Base-by-base conservation (phyloP, 2,888 invertebrate genomes). In the Coelinius sp. region DNA sequence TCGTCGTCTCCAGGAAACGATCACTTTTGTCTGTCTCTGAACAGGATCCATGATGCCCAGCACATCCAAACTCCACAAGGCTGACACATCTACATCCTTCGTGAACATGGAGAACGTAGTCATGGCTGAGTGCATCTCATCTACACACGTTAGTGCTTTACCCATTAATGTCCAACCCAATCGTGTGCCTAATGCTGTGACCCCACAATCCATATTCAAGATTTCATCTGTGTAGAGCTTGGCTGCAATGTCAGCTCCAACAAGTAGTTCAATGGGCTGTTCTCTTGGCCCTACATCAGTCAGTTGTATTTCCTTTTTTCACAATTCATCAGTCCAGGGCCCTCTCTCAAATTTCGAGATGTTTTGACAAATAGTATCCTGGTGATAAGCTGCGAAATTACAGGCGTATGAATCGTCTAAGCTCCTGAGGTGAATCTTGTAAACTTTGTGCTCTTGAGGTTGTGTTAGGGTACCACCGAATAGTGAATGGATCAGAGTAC, bases 31-130 rank as follows among this genome's bases (percentile, higher is more conserved):
- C 7, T 27, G 27, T 27, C 27, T 27, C 27, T 27, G 27, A 27
- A 27, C 27, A 27, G 27, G 27, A 7, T 27, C 27, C 27, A 27
- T 35, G 80, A 68, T 85, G 0, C 84, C 84, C 1, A 84, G 49
- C 7, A 76, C 75, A 27, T 85, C 85, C 2, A 86, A 74, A n/a
- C 65, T 66, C 83, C 85, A 85, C 52, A 85, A 73, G 25, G 81
- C 76, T 0, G 78, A 75, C 5, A 83, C 72, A 12, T 75, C 73
- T 17, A 75, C 77, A n/a, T 76, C 74, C n/a, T 27, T 64, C 24
- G 70, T 68, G 52, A 78, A 71, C 78, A 78, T 76, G 0, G 70
- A 69, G 12, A 71, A 12, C 22, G 52, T 2, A 1, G 63, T 62
- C 4, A 70, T 12, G 1, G 52, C 73, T 1, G 68, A 52, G 46